phyloP scores from a whole-genome alignment of 2,888 invertebrate species.

The Megamerina dolium region DNA sequence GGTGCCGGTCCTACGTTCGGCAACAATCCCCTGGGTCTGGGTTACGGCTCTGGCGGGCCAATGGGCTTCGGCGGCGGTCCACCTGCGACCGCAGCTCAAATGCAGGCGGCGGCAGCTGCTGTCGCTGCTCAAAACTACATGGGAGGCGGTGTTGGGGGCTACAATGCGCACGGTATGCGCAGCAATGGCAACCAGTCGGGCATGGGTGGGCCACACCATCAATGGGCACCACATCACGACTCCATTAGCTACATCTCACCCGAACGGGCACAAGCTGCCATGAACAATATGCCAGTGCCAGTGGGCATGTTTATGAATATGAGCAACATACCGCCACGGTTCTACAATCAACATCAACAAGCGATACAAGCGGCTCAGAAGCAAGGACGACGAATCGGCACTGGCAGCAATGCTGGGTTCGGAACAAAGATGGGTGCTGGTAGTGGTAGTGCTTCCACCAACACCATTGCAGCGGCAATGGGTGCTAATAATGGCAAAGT shows the following conservation, averaged over 20 bases:
- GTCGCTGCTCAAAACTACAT: constrained; percentile 16
- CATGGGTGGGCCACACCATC: constrained; percentile 12
- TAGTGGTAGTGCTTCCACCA: constrained; percentile 13
- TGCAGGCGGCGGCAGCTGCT: constrained; percentile 17
- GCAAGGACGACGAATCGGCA: constrained; percentile 42
- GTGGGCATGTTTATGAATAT: constrained; percentile 93
- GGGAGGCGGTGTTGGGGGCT: constrained; percentile 13
- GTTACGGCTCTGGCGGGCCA: constrained; percentile 18
- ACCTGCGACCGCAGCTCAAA: constrained; percentile 7
- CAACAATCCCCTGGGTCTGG: constrained; percentile 22
- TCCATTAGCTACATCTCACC: constrained; percentile 90
- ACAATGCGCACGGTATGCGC: constrained; percentile 4
- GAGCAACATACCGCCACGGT: constrained; percentile 69
- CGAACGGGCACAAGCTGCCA: constrained; percentile 66
- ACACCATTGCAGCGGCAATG: constrained; percentile 9
- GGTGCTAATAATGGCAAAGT: constrained; percentile 9
- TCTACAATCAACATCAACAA: constrained; percentile 69
- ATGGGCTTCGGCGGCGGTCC: constrained; percentile 12
- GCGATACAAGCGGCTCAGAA: constrained; percentile 52
- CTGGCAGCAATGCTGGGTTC: constrained; percentile 33
- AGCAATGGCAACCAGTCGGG: constrained; percentile 9
- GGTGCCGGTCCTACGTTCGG: constrained; percentile 23
- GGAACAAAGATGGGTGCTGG: constrained; percentile 29
- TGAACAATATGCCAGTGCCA: constrained; percentile 83
- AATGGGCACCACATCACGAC: constrained; percentile 62